Conservation (phyloP, 2,113 vertebrate genomes). For the Cygnus atratus region DNA sequence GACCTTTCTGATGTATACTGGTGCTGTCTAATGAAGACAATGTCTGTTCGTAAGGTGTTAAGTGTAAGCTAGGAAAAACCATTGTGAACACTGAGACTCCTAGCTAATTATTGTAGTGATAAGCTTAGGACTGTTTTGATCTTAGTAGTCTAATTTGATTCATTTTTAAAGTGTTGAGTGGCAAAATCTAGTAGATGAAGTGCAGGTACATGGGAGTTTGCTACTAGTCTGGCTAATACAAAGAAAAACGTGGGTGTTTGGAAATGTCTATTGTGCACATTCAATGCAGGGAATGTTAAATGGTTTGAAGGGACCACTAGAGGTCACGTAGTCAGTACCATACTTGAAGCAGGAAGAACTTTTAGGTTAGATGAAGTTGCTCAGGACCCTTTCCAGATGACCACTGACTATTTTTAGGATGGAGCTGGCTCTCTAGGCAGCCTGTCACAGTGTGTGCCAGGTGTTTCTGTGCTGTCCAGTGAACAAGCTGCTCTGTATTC, state of each 20-base stretch:
- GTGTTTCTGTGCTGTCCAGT: not conserved
- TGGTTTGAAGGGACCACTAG: not conserved
- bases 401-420: not conserved
- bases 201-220: not conserved
- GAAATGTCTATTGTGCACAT: not conserved
- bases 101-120: not conserved
- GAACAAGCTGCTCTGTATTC: not conserved
- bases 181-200: not conserved
- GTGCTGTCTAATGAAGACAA: not conserved
- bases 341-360: not conserved
- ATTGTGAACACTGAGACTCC: not conserved
- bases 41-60: not conserved
- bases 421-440: not conserved
- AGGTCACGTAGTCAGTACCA: not conserved
- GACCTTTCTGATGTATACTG: not conserved
- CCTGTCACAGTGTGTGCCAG: not conserved
- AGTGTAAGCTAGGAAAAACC: not conserved
- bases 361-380: not conserved
- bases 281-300: not conserved
- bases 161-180: not conserved
- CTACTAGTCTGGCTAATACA: not conserved
- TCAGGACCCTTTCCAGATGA: not conserved
- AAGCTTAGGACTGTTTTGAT: not conserved
- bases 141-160: not conserved
- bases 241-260: not conserved